These are phyloP conservation scores for Silurus meridionalis DNA, from an alignment of 2,113 vertebrate species.

Conservation along the genomic window DNA sequence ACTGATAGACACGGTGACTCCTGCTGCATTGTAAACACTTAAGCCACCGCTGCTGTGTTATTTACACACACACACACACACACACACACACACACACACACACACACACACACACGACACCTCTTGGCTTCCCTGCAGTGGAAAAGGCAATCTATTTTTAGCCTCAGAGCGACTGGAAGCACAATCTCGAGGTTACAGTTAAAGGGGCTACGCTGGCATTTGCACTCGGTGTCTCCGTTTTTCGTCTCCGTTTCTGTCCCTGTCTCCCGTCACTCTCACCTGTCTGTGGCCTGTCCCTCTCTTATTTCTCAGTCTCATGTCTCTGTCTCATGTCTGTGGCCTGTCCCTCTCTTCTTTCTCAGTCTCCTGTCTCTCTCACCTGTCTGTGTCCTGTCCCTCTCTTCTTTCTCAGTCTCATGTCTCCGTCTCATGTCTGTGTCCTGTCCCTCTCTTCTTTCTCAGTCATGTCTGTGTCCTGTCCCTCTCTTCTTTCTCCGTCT, in stretches of 20 bases:
- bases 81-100: constrained; percentile 17
- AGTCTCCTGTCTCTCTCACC: no score
- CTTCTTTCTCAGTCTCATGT: no score
- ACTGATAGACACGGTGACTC: constrained; percentile 21
- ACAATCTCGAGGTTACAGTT: constrained; percentile 43
- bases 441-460: no score
- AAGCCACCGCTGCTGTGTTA: not conserved
- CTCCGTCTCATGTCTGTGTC: no score
- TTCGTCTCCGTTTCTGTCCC: not conserved
- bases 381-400: no score
- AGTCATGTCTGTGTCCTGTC: not conserved
- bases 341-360: no score
- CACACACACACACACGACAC: not conserved
- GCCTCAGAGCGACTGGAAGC: constrained; percentile 45
- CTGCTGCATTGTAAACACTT: constrained; percentile 35
- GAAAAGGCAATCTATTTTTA: constrained; percentile 52
- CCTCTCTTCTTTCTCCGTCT: not conserved
- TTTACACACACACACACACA: not conserved
- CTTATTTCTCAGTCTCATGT: no score
- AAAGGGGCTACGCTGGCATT: constrained; percentile 6
- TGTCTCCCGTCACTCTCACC: not conserved
- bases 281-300: no score
- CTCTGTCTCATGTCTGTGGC: no score
- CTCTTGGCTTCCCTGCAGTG: constrained; percentile 18
- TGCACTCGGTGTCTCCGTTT: not conserved